phyloP scores from a whole-genome alignment of 2,888 invertebrate genomes.

The Heliconius aoede region DNA sequence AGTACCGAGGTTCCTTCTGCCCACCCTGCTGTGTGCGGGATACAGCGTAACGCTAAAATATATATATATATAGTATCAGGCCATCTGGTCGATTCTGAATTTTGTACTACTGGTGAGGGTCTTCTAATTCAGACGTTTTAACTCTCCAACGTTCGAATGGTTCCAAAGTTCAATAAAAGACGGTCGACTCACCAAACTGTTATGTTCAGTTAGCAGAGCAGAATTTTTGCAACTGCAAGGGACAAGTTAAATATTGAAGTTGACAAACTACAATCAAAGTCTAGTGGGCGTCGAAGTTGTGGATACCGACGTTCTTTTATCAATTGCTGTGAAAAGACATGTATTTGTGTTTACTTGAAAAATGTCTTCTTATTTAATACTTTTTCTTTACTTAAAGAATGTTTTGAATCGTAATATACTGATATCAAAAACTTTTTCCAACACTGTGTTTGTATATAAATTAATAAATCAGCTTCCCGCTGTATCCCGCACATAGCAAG shows the following conservation, averaged over 20 bases:
- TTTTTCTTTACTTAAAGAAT: background rate
- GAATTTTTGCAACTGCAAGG: slow-evolving; percentile 64
- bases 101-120: background rate
- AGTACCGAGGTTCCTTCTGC: too few species aligned
- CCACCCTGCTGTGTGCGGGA: too few species aligned
- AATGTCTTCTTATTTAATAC: background rate
- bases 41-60: too few species aligned
- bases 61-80: background rate
- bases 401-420: too few species aligned
- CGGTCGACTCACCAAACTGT: slow-evolving; percentile 50
- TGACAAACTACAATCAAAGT: slow-evolving; percentile 67
- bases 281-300: slow-evolving; percentile 31
- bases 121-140: slow-evolving; percentile 9
- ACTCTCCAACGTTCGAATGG: slow-evolving; percentile 3
- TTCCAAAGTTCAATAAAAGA: slow-evolving; percentile 31
- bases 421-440: too few species aligned
- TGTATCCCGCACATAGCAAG: too few species aligned
- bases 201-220: slow-evolving; percentile 58
- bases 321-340: slow-evolving; percentile 2
- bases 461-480: too few species aligned
- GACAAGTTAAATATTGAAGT: slow-evolving; percentile 75
- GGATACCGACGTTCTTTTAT: slow-evolving; percentile 16
- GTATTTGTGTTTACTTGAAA: background rate
- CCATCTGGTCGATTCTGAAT: background rate
- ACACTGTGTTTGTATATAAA: too few species aligned